Percentiles rank a stretch among this genome's conserved stretches.
Conservation (phyloP, 1,140 invertebrate species). For the Akabosia matsudoensis region DNA sequence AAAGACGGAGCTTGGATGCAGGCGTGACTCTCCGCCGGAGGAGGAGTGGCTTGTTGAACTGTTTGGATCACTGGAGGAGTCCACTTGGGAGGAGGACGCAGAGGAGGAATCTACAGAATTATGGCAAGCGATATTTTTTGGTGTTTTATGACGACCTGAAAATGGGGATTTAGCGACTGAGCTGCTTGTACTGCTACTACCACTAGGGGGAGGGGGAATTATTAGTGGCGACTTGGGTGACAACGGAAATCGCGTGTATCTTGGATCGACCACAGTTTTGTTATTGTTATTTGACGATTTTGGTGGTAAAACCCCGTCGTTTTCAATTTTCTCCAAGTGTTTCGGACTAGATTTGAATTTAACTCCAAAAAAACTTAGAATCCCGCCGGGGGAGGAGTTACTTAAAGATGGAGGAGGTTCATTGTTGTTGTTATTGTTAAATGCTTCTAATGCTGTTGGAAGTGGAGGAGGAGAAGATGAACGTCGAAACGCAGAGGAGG, state of each 20-base stretch:
- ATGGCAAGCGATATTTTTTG: not conserved
- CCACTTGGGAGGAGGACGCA: not conserved
- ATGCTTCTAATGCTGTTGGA: slow-evolving; percentile 12
- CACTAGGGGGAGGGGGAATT: not conserved
- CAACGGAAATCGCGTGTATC: slow-evolving; percentile 49
- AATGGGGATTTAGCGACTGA: not conserved
- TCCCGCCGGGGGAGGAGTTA: slow-evolving; percentile 29
- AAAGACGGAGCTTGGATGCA: slow-evolving; percentile 34
- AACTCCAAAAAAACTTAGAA: slow-evolving; percentile 43
- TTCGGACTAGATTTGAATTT: slow-evolving; percentile 43
- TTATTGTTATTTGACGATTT: slow-evolving; percentile 33
- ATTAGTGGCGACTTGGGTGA: not conserved
- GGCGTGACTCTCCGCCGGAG: not conserved
- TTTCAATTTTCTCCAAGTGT: slow-evolving; percentile 36
- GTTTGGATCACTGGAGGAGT: not conserved
- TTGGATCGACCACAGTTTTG: slow-evolving; percentile 43
- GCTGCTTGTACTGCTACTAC: not conserved
- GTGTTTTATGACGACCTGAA: not conserved
- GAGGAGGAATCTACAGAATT: slow-evolving; percentile 17
- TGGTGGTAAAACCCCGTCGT: not conserved
- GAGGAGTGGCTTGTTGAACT: not conserved
- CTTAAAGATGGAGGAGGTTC: not conserved
- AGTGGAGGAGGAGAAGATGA: not conserved
- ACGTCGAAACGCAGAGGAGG: not conserved
- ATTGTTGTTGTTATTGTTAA: slow-evolving; percentile 30